These are phyloP conservation scores for Drepanosiphum platanoidis DNA, from an alignment of 2,888 invertebrate species.

Conservation along the genomic window DNA sequence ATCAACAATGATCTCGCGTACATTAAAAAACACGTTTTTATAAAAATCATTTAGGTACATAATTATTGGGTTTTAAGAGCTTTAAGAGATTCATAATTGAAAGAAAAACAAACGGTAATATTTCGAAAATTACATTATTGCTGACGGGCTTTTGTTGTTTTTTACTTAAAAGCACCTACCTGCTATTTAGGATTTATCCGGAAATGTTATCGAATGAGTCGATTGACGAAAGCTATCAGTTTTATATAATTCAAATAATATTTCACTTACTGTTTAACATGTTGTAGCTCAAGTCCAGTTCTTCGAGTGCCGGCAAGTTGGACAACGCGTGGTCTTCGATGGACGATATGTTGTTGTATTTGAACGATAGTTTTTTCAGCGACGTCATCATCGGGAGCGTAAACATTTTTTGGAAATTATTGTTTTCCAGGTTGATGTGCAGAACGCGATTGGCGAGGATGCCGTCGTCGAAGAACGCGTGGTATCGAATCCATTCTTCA, in stretches of 20 bases:
- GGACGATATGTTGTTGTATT: conserved; percentile 40
- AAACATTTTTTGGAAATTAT: conserved; percentile 22
- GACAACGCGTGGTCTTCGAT: conserved; percentile 21
- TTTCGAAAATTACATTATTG: too few relatives aligned
- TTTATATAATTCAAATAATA: neutral
- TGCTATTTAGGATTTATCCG: too few relatives aligned
- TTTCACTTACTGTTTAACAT: conserved; percentile 25
- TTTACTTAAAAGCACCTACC: too few relatives aligned
- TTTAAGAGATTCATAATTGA: too few relatives aligned
- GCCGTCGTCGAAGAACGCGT: conserved; percentile 22
- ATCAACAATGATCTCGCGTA: too few relatives aligned
- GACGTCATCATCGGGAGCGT: neutral
- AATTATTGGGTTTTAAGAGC: too few relatives aligned
- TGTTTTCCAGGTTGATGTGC: conserved; percentile 35
- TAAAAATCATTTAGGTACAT: too few relatives aligned
- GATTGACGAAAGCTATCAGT: too few relatives aligned
- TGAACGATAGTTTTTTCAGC: conserved; percentile 49
- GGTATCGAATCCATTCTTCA: conserved; percentile 35
- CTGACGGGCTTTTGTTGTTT: too few relatives aligned
- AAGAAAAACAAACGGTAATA: too few relatives aligned
- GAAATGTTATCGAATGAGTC: too few relatives aligned
- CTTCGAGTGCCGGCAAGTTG: conserved; percentile 41
- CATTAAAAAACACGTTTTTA: too few relatives aligned
- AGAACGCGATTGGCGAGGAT: conserved; percentile 6
- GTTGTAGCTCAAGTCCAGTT: conserved; percentile 48